phyloP scores from a whole-genome alignment of 2,113 vertebrate genomes.

The Ceyx margarethae region DNA sequence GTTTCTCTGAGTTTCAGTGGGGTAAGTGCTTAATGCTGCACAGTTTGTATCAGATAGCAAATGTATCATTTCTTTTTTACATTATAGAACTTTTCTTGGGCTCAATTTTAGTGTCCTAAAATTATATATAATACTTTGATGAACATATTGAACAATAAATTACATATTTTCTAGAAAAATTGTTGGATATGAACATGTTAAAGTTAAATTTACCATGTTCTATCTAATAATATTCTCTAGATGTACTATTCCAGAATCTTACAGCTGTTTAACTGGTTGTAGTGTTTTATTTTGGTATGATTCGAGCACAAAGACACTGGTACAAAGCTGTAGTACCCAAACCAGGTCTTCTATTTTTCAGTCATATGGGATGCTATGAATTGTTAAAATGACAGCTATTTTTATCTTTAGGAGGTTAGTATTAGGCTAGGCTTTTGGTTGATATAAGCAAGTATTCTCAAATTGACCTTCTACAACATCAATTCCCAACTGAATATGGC shows the following conservation, averaged over 20 bases:
- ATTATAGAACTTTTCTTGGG: neutral
- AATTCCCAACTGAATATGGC: neutral
- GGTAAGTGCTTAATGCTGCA: neutral
- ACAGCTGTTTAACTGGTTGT: neutral
- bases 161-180: neutral
- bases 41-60: neutral
- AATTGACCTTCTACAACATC: neutral
- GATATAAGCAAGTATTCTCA: constrained; percentile 17
- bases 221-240: neutral
- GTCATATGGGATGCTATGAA: neutral
- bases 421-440: neutral
- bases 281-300: neutral
- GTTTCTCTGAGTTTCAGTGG: neutral
- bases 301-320: neutral
- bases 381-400: neutral
- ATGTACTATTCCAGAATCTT: neutral
- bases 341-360: neutral
- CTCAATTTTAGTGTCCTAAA: neutral
- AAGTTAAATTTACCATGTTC: neutral
- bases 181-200: neutral
- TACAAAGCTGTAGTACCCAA: neutral
- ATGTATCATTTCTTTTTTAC: neutral
- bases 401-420: neutral
- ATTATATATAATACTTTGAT: neutral
- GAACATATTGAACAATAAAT: neutral